phyloP scores from a whole-genome alignment of 2,113 vertebrate genomes.

The Fregetta grallaria region DNA sequence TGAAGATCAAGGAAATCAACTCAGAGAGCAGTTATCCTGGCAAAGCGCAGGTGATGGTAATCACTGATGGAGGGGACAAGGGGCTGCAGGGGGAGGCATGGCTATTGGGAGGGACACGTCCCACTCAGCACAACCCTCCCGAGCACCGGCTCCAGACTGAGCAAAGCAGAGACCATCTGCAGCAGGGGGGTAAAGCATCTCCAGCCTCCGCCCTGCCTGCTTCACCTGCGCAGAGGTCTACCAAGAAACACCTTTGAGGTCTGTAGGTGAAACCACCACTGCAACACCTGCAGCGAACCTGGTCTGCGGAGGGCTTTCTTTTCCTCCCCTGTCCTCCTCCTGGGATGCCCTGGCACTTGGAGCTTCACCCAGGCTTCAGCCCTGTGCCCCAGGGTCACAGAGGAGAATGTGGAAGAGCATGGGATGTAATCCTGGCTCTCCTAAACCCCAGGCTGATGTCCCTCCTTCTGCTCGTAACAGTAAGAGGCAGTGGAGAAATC shows the following conservation, averaged over 20 bases:
- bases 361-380: not conserved
- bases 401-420: not conserved
- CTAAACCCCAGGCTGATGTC: not conserved
- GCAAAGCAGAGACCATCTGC: not conserved
- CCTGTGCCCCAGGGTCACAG: not conserved
- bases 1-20: not conserved
- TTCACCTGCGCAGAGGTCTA: not conserved
- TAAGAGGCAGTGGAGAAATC: not conserved
- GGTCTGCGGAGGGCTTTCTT: not conserved
- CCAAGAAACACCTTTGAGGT: not conserved
- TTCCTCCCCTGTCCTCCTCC: not conserved
- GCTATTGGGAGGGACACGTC: not conserved
- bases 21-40: not conserved
- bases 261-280: not conserved
- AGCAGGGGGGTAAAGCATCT: not conserved
- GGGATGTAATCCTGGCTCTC: not conserved
- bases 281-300: not conserved
- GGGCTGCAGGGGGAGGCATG: too few species aligned
- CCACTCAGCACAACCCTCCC: not conserved
- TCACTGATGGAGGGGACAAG: not conserved
- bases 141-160: not conserved
- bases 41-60: not conserved
- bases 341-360: fast-evolving
- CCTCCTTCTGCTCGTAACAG: not conserved
- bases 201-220: not conserved